Conservation (phyloP, 2,113 vertebrate species). For the Cephalophus harveyi region DNA sequence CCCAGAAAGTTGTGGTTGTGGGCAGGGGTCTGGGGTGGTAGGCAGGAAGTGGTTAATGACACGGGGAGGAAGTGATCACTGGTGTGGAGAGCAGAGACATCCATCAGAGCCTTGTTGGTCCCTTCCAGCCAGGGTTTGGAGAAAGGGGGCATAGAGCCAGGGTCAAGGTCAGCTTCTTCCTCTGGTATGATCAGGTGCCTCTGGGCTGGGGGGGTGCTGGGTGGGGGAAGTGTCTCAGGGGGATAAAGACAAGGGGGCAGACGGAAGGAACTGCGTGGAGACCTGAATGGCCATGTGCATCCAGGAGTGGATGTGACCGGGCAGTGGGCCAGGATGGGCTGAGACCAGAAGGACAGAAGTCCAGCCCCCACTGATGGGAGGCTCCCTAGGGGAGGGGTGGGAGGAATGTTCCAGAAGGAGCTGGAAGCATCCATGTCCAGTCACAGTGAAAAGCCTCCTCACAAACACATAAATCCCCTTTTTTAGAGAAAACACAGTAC, state of each 20-base stretch:
- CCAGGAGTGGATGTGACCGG: background rate
- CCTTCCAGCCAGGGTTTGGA: background rate
- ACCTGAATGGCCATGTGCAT: accelerated
- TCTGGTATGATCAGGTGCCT: background rate
- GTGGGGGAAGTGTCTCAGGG: accelerated
- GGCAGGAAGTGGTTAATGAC: background rate
- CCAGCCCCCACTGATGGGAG: background rate
- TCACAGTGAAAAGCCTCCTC: too few species aligned
- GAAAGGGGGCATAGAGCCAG: background rate
- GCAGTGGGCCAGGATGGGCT: background rate
- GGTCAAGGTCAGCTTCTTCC: background rate
- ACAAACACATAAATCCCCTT: background rate
- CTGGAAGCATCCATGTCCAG: background rate
- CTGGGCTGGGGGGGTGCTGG: accelerated
- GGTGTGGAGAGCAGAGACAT: background rate
- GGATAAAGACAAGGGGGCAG: accelerated
- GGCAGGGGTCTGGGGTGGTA: background rate
- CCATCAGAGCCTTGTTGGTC: background rate
- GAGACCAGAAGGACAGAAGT: background rate
- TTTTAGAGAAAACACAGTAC: background rate
- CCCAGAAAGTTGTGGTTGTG: background rate
- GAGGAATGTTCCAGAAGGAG: background rate
- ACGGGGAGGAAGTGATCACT: background rate
- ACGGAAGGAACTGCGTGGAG: accelerated
- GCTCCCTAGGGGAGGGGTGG: background rate